These are phyloP conservation scores for Catharus minimus DNA, from an alignment of 2,113 vertebrate genomes.

Conservation along the genomic window DNA sequence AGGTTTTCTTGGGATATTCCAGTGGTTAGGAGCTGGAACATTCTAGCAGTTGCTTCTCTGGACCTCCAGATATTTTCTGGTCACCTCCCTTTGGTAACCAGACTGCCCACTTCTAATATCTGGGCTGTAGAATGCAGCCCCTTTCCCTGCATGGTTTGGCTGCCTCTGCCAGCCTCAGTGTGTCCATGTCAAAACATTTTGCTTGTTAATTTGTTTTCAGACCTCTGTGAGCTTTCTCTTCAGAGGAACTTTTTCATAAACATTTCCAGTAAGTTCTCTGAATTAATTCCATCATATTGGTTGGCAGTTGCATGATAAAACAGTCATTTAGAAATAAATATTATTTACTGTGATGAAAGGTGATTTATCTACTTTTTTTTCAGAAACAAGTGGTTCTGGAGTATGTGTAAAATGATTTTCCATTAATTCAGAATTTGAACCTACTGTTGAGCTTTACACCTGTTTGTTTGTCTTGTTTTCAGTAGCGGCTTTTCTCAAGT, in stretches of 20 bases:
- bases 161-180: not conserved
- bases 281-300: not conserved
- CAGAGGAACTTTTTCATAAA: not conserved
- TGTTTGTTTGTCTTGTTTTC: not conserved
- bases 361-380: not conserved
- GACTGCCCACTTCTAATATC: not conserved
- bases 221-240: not conserved
- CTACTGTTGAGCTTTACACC: not conserved
- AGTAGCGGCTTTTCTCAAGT: not conserved
- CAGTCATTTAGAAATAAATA: not conserved
- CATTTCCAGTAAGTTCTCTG: not conserved
- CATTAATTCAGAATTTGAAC: not conserved
- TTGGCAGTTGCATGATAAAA: not conserved
- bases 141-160: not conserved
- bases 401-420: not conserved
- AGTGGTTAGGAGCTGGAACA: not conserved
- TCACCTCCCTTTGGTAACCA: fast-evolving
- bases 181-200: not conserved
- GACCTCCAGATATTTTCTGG: not conserved
- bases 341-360: not conserved
- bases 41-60: not conserved
- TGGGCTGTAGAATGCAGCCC: not conserved
- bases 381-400: slow-evolving; percentile 19
- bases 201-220: not conserved
- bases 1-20: not conserved